These are phyloP conservation scores for Streptopelia turtur DNA, from an alignment of 2,797 vertebrate species.

Conservation along the genomic window DNA sequence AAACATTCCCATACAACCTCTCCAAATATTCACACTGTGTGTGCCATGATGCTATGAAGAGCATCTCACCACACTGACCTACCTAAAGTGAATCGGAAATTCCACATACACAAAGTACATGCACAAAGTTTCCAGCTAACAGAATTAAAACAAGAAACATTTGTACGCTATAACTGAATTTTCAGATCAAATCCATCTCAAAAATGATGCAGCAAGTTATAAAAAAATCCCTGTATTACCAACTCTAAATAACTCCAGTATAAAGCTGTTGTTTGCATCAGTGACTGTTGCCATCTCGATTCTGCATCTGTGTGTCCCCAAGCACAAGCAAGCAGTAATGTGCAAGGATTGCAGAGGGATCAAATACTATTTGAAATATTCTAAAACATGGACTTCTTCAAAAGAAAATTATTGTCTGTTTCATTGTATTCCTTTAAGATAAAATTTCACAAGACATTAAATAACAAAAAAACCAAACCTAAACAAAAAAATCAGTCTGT, in stretches of 20 bases:
- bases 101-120: neutral
- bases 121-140: neutral
- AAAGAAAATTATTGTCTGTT: neutral
- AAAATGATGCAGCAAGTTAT: neutral
- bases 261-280: neutral
- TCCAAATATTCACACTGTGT: neutral
- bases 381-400: neutral
- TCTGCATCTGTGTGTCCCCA: neutral
- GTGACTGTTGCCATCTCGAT: neutral
- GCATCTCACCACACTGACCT: neutral
- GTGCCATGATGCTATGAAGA: too few relatives aligned
- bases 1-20: neutral
- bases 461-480: neutral
- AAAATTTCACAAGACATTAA: neutral
- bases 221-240: neutral
- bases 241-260: neutral
- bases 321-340: rapidly evolving
- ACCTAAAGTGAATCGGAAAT: neutral
- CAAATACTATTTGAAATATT: neutral
- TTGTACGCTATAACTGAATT: neutral
- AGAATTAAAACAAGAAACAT: neutral
- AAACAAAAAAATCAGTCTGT: too few relatives aligned
- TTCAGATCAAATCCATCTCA: neutral
- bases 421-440: neutral
- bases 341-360: neutral